A percentile compares a stretch with the other conserved stretches of the same genome.
These are phyloP conservation scores for Quadriops clusia DNA, from an alignment of 2,888 invertebrate genomes.

Conservation along the genomic window DNA sequence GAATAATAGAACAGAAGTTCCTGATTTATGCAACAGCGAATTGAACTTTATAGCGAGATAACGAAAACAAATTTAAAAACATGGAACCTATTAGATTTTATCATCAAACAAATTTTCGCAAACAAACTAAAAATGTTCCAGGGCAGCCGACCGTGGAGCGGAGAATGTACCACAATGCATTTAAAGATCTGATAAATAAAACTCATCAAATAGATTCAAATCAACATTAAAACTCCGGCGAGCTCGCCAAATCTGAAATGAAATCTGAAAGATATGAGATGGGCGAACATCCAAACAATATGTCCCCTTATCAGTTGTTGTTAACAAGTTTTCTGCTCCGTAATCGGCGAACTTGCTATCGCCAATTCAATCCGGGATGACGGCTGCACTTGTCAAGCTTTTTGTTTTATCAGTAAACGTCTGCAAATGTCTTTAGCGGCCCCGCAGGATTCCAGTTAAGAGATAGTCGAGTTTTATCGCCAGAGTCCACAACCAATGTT, in stretches of 20 bases:
- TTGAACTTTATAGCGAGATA: constrained; percentile 25
- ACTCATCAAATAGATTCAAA: constrained; percentile 38
- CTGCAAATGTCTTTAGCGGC: constrained; percentile 25
- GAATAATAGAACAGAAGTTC: constrained; percentile 21
- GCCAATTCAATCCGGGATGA: constrained; percentile 23
- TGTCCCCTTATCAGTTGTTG: constrained; percentile 35
- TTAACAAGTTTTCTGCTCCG: constrained; percentile 34
- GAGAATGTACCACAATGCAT: constrained; percentile 16
- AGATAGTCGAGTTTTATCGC: no score
- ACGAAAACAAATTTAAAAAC: constrained; percentile 30
- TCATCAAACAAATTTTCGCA: constrained; percentile 26
- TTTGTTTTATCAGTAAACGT: constrained; percentile 30
- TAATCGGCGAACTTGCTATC: constrained; percentile 33
- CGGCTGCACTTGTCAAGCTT: constrained; percentile 32
- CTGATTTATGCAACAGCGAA: constrained; percentile 24
- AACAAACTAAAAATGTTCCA: constrained; percentile 24
- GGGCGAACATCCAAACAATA: constrained; percentile 36
- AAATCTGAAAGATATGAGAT: constrained; percentile 31
- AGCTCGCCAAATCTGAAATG: constrained; percentile 36
- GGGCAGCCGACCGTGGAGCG: constrained; percentile 6
- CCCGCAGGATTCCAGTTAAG: no score
- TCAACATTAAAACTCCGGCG: constrained; percentile 35
- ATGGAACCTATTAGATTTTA: constrained; percentile 28
- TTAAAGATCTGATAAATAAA: constrained; percentile 34
- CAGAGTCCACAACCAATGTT: no score